These are phyloP conservation scores for Ephestia elutella DNA, from an alignment of 1,140 invertebrate genomes.

Conservation along the genomic window DNA sequence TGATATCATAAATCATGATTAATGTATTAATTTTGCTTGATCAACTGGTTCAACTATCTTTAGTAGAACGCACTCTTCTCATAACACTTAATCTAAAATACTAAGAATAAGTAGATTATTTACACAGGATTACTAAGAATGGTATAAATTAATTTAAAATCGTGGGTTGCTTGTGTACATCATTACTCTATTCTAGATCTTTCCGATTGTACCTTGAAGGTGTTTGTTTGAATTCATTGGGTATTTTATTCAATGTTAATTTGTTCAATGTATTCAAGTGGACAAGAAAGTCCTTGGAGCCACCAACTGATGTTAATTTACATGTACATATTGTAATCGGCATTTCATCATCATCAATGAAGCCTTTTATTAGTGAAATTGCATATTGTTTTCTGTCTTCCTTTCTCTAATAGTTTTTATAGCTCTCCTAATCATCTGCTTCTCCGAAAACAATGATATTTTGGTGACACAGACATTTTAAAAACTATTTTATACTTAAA, in stretches of 20 bases:
- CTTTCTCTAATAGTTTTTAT: not conserved
- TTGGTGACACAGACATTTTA: too few relatives aligned
- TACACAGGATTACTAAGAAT: too few relatives aligned
- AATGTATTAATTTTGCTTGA: not conserved
- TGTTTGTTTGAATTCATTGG: not conserved
- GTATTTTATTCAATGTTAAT: constrained; percentile 4
- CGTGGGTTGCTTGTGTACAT: too few relatives aligned
- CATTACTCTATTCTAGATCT: not conserved
- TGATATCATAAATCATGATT: not conserved
- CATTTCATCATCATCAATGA: not conserved
- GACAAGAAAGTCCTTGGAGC: not conserved
- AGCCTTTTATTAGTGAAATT: not conserved
- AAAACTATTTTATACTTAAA: too few relatives aligned
- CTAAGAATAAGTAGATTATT: too few relatives aligned
- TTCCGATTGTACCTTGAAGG: not conserved
- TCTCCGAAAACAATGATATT: too few relatives aligned
- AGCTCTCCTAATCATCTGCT: too few relatives aligned
- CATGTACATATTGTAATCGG: not conserved
- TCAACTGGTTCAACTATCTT: not conserved
- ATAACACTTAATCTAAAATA: too few relatives aligned
- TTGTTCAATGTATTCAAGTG: constrained; percentile 1
- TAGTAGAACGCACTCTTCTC: too few relatives aligned
- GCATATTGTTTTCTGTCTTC: not conserved
- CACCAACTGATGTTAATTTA: not conserved
- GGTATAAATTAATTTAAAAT: too few relatives aligned